A percentile compares a stretch with the other conserved stretches of the same genome.
phyloP scores from a whole-genome alignment of 92 coral and sea anemone genomes.

The Porites rus region DNA sequence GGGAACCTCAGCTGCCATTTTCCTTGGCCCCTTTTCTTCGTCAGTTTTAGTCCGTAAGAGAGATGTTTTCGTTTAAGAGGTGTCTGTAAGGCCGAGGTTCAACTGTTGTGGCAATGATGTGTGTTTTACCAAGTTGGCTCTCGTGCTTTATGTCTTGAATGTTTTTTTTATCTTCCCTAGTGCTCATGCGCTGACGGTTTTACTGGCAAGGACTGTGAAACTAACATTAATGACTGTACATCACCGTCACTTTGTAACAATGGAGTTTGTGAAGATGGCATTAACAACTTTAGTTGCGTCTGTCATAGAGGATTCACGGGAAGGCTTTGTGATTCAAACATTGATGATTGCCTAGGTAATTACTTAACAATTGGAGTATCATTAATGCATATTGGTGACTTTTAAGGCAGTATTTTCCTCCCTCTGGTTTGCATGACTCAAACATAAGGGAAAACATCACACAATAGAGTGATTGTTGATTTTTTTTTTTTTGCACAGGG shows the following conservation, averaged over 20 bases:
- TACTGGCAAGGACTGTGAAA: conserved; percentile 85
- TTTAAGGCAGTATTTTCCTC: too few species aligned
- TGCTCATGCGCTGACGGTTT: conserved; percentile 78
- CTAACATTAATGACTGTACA: conserved; percentile 79
- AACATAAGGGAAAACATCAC: too few species aligned
- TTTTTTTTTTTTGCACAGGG: too few species aligned
- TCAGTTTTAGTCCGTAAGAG: too few species aligned
- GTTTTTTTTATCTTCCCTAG: conserved; percentile 29
- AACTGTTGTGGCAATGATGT: too few species aligned
- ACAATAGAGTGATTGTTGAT: too few species aligned
- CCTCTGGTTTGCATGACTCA: too few species aligned
- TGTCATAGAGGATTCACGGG: conserved; percentile 78
- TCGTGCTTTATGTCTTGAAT: not conserved
- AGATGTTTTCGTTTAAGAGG: too few species aligned
- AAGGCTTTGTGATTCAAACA: conserved; percentile 63
- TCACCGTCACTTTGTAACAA: conserved; percentile 62
- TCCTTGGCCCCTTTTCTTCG: too few species aligned
- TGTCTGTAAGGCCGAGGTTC: too few species aligned
- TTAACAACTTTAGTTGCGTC: conserved; percentile 75
- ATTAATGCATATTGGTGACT: too few species aligned
- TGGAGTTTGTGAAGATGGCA: conserved; percentile 78
- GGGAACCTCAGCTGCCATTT: too few species aligned
- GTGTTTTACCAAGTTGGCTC: not conserved
- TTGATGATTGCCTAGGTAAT: conserved; percentile 82
- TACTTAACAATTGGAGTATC: not conserved